These are phyloP conservation scores for Melanchra persicariae DNA, from an alignment of 2,888 invertebrate species.

Conservation along the genomic window DNA sequence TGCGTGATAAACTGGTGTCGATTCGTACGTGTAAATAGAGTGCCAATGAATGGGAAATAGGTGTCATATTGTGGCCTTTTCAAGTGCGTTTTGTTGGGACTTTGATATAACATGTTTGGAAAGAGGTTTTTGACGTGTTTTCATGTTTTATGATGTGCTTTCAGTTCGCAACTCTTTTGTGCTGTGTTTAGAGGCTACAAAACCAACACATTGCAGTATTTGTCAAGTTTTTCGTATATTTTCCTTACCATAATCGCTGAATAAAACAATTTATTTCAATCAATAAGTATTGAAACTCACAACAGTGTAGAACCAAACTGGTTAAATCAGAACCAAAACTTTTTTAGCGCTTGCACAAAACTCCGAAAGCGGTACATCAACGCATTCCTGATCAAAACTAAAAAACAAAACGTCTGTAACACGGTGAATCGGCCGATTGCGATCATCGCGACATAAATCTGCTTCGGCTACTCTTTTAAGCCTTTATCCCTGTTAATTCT, in stretches of 20 bases:
- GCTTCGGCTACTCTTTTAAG: slow-evolving; percentile 90
- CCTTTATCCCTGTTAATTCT: slow-evolving; percentile 90
- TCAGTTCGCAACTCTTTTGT: slow-evolving; percentile 17
- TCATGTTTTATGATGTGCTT: slow-evolving; percentile 48
- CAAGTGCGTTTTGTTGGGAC: slow-evolving; percentile 70
- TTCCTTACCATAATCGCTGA: background rate
- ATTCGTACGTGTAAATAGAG: slow-evolving; percentile 86
- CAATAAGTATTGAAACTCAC: background rate
- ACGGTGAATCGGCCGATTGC: slow-evolving; percentile 87
- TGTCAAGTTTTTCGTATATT: background rate
- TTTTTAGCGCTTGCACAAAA: slow-evolving; percentile 52
- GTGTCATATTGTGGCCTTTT: slow-evolving; percentile 80
- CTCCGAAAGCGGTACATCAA: slow-evolving; percentile 74
- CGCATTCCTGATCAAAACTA: slow-evolving; percentile 77
- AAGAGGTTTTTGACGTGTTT: slow-evolving; percentile 50
- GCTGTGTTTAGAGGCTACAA: background rate
- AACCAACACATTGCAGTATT: background rate
- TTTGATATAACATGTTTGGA: slow-evolving; percentile 54
- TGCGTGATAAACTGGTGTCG: slow-evolving; percentile 86
- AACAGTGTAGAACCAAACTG: slow-evolving; percentile 7
- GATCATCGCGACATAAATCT: slow-evolving; percentile 90
- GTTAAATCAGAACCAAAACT: slow-evolving; percentile 41
- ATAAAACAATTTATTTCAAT: background rate
- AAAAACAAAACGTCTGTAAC: slow-evolving; percentile 84
- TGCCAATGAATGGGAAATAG: slow-evolving; percentile 87